These are phyloP conservation scores for Crenichthys baileyi DNA, from an alignment of 2,797 vertebrate genomes.

Conservation along the genomic window DNA sequence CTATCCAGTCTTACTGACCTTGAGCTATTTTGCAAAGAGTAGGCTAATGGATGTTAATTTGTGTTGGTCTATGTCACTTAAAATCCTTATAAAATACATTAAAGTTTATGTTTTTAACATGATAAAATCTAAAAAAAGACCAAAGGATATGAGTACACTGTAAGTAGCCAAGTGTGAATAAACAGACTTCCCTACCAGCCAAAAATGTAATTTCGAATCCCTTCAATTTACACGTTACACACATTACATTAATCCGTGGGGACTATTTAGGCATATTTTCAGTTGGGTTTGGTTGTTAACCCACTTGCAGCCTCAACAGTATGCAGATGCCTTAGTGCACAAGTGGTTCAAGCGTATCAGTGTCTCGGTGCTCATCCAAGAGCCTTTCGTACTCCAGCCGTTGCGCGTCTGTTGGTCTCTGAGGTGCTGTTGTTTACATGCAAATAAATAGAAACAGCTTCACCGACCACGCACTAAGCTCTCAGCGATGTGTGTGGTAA, in stretches of 20 bases:
- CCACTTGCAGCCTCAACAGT: slow-evolving; percentile 44
- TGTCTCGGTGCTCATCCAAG: slow-evolving; percentile 30
- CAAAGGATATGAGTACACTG: slow-evolving; percentile 5
- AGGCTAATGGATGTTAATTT: background rate
- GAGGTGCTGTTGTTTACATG: slow-evolving; percentile 45
- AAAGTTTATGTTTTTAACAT: background rate
- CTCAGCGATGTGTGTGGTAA: slow-evolving; percentile 57
- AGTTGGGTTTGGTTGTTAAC: slow-evolving; percentile 52
- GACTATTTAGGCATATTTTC: slow-evolving; percentile 52
- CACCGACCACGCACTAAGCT: slow-evolving; percentile 45
- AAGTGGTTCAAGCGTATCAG: slow-evolving; percentile 42
- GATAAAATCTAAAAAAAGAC: background rate
- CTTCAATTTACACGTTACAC: slow-evolving; percentile 51
- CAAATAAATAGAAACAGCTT: slow-evolving; percentile 43
- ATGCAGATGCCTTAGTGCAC: slow-evolving; percentile 37
- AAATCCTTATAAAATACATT: background rate
- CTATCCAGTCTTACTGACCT: background rate
- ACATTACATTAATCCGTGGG: slow-evolving; percentile 52
- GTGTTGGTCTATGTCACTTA: background rate
- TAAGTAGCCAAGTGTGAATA: slow-evolving; percentile 37
- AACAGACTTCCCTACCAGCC: slow-evolving; percentile 30
- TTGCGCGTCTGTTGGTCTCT: slow-evolving; percentile 17
- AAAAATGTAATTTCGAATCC: slow-evolving; percentile 54
- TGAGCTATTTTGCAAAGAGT: background rate
- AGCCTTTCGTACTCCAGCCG: slow-evolving; percentile 22